Conservation (phyloP, 1,140 invertebrate genomes). For the Trichoplusia ni region DNA sequence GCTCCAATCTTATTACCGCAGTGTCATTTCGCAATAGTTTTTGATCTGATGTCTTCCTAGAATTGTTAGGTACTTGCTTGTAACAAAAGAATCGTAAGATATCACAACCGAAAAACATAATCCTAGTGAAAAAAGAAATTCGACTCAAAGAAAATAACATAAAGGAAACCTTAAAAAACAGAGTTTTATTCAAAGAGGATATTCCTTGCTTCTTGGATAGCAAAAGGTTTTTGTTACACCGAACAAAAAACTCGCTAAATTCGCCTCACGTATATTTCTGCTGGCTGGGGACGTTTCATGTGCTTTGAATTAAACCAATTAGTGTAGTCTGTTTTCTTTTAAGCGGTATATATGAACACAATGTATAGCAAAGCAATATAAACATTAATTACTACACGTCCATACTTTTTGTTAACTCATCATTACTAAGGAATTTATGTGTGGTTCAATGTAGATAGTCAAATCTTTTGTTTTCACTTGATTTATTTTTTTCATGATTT, state of each 20-base stretch:
- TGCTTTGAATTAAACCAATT: constrained; percentile 30
- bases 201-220: constrained; percentile 11
- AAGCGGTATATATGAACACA: not conserved
- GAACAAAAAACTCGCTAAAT: constrained; percentile 27
- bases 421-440: too few species aligned
- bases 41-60: too few species aligned
- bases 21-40: too few species aligned
- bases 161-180: constrained; percentile 3
- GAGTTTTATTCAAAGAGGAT: constrained; percentile 10
- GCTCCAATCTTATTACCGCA: too few species aligned
- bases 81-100: not conserved
- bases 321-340: constrained; percentile 7
- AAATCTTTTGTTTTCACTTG: too few species aligned
- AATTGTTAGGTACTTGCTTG: too few species aligned
- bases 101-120: not conserved
- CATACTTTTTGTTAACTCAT: too few species aligned
- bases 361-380: too few species aligned
- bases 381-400: too few species aligned
- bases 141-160: constrained; percentile 1
- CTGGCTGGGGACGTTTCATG: not conserved
- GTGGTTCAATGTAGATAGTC: too few species aligned
- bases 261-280: constrained; percentile 23
- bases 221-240: not conserved
- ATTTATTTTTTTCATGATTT: too few species aligned
- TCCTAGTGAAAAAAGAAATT: not conserved